A percentile compares a stretch with the other conserved stretches of the same genome.
Evolutionary conservation across 2,113 vertebrate species (phyloP).

Genomic region (Pachycephala philippinensis): DNA sequence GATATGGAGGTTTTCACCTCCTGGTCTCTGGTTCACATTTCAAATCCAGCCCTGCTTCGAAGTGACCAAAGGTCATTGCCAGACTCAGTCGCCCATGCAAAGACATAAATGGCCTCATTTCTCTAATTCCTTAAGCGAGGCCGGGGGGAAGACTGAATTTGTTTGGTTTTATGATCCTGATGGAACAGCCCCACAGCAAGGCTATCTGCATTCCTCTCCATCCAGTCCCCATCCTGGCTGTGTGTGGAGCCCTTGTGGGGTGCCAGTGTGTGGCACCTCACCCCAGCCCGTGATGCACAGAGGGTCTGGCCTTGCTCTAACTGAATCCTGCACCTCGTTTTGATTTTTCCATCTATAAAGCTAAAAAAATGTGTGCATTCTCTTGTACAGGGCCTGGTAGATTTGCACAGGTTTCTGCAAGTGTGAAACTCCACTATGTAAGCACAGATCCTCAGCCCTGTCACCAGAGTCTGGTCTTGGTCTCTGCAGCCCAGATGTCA

Average conservation of each 20-base stretch:
- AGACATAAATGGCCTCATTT: slow-evolving; percentile 46
- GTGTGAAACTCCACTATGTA: neutral
- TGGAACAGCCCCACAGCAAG: neutral
- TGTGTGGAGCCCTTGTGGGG: neutral
- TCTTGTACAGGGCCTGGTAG: neutral
- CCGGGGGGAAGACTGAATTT: neutral
- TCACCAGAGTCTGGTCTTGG: neutral
- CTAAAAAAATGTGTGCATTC: neutral
- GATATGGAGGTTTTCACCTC: slow-evolving; percentile 60
- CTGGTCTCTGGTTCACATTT: slow-evolving; percentile 58
- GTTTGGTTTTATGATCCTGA: neutral
- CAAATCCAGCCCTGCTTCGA: slow-evolving; percentile 43
- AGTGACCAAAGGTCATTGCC: slow-evolving; percentile 58
- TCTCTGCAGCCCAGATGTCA: neutral
- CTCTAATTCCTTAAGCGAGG: slow-evolving; percentile 11
- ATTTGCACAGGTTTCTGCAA: neutral
- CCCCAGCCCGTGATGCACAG: neutral
- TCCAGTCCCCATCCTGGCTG: neutral
- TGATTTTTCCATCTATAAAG: neutral
- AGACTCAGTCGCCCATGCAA: slow-evolving; percentile 22
- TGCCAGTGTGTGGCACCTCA: neutral
- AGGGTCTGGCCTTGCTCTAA: neutral
- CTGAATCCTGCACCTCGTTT: neutral
- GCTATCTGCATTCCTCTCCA: fast-evolving
- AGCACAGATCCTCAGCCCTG: neutral